A percentile compares a stretch with the other conserved stretches of the same genome.
phyloP scores from a whole-genome alignment of 2,888 invertebrate genomes.

The Andrena dorsata region DNA sequence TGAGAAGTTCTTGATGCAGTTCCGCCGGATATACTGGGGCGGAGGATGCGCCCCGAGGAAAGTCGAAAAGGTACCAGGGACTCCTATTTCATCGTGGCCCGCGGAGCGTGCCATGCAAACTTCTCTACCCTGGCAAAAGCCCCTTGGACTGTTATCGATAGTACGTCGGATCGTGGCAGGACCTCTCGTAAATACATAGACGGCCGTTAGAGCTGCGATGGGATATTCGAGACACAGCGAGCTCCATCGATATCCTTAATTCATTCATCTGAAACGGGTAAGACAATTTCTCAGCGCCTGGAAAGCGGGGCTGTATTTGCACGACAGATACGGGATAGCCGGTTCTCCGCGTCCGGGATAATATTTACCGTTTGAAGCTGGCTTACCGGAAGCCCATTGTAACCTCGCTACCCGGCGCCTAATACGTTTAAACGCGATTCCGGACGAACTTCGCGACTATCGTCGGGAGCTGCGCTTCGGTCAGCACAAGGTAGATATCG shows the following conservation, averaged over 20 bases:
- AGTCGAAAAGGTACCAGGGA: constrained; percentile 62
- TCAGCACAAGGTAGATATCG: constrained; percentile 34
- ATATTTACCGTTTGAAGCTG: constrained; percentile 27
- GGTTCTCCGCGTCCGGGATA: constrained; percentile 15
- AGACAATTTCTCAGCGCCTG: constrained; percentile 53
- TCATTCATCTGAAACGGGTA: constrained; percentile 37
- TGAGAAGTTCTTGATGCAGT: constrained; percentile 63
- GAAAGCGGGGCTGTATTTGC: not conserved
- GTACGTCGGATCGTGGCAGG: constrained; percentile 54
- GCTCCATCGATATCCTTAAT: constrained; percentile 49
- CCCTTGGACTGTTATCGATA: constrained; percentile 67
- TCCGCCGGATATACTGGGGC: constrained; percentile 44
- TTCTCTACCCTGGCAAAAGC: constrained; percentile 53
- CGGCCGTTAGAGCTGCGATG: constrained; percentile 3
- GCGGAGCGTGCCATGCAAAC: constrained; percentile 67
- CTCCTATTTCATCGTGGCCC: constrained; percentile 64
- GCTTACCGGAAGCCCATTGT: constrained; percentile 1
- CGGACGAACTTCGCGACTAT: not conserved
- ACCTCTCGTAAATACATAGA: constrained; percentile 66
- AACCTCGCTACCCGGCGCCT: not conserved
- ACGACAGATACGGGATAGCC: constrained; percentile 20
- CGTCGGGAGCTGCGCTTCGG: not conserved
- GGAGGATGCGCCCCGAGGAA: constrained; percentile 47
- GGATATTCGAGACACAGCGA: constrained; percentile 54
- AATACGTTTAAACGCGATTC: constrained; percentile 31